Base-by-base conservation (phyloP, 92 coral and sea anemone genomes). In the Scolanthus callimorphus region DNA sequence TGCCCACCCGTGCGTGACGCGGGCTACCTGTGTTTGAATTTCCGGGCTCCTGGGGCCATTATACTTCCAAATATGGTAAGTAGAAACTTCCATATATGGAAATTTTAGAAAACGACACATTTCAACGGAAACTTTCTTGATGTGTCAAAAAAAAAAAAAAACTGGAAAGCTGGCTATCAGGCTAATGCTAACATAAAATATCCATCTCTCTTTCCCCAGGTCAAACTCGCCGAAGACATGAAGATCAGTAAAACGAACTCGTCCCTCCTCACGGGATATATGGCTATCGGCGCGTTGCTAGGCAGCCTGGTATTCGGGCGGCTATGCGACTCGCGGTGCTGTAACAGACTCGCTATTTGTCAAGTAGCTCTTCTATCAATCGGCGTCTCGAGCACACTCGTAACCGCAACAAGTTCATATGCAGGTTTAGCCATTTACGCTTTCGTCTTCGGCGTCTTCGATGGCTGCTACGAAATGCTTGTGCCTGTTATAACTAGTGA, bases 401-500 rank as follows among this genome's bases (percentile, higher is more conserved):
- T 80, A 3, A 83, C 94, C 26, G 39, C 81, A 38, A 88, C 94
- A 47, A 57, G 51, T 2, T 44, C 56, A 39, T 85, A 64, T 57
- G 67, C 27, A 21, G 70, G 79, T 76, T 58, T 83, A 47, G 79
- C 74, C 13, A 39, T 80, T 30, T 76, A 59, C 31, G 83, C 82
- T 46, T 43, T 71, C 26, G 74, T 54, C 3, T 66, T 85, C 31
- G 94, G 94, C 22, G 59, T 85, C 26, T 77, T 78, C 31, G 84
- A 85, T 29, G 94, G 94, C 1, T 65, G 88, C 25, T 85, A 75
- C 60, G 86, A 83, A 17, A 68, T 81, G 84, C 48, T 85, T 20
- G 77, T 85, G 15, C 88, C 94, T 10, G 86, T 85, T 6, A 78
- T 83, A 29, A 85, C 94, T n/a, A 72, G 70, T 3, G 80, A 76